Evolutionary conservation across 2,113 vertebrate species (phyloP).

Genomic region (Gymnobelideus leadbeateri): DNA sequence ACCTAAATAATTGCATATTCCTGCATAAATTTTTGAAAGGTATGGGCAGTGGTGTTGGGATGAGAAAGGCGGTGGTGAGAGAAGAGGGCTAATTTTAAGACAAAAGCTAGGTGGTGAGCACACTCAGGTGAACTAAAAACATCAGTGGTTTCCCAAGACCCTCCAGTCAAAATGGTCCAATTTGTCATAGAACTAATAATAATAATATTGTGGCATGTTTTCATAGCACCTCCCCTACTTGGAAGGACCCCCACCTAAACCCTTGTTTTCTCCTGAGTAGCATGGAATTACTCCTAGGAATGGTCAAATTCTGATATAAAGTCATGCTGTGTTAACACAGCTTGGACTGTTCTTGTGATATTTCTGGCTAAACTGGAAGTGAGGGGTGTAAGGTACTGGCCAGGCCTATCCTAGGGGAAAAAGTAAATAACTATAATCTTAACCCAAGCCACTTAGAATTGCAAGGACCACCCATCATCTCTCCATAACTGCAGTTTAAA

Average conservation of each 20-base stretch:
- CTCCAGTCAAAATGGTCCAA: not conserved
- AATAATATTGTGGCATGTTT: not conserved
- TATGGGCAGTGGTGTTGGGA: not conserved
- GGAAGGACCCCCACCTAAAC: not conserved
- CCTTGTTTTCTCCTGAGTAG: not conserved
- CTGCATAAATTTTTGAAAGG: too few species aligned
- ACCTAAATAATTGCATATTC: too few species aligned
- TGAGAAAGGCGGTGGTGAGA: not conserved
- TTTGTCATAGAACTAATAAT: not conserved
- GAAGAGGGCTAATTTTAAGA: not conserved
- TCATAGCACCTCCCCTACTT: not conserved
- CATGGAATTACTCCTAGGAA: constrained; percentile 10
- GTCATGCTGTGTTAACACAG: constrained; percentile 18
- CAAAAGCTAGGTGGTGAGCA: not conserved
- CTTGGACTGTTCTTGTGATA: not conserved
- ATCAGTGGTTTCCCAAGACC: not conserved
- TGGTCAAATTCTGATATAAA: constrained; percentile 20
- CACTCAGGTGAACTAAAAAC: not conserved
- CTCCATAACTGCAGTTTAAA: not conserved
- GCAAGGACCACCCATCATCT: not conserved
- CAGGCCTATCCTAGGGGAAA: not conserved
- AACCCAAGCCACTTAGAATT: constrained; percentile 20
- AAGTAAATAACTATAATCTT: not conserved
- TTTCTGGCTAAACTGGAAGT: not conserved
- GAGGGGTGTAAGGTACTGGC: not conserved